Conservation (phyloP, 2,888 invertebrate species). For the Mythimna lalbum region DNA sequence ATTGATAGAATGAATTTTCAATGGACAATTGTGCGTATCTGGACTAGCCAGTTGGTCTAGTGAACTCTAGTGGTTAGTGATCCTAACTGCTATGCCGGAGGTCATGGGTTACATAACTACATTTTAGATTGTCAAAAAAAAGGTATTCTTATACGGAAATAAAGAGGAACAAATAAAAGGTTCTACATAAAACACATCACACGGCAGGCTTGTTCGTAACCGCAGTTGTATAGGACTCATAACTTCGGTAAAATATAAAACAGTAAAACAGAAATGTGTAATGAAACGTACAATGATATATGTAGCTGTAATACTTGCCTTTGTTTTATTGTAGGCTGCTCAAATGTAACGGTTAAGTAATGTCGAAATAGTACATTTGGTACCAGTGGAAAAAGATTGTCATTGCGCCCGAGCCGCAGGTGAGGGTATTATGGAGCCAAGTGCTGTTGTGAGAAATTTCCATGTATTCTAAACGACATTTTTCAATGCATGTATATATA, state of each 20-base stretch:
- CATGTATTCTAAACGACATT: too few relatives aligned
- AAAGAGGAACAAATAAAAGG: background rate
- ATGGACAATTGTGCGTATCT: too few relatives aligned
- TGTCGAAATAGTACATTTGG: background rate
- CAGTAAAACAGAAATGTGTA: conserved; percentile 47
- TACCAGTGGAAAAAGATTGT: too few relatives aligned
- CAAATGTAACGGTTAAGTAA: conserved; percentile 3
- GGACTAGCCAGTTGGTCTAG: too few relatives aligned
- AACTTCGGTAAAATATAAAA: conserved; percentile 41
- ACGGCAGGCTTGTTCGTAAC: conserved; percentile 25
- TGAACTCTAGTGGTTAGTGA: too few relatives aligned
- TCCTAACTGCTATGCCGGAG: too few relatives aligned
- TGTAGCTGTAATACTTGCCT: conserved; percentile 17
- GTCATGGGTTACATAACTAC: too few relatives aligned
- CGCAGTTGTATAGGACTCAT: conserved; percentile 33
- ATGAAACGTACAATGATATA: conserved; percentile 50
- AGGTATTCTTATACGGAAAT: background rate
- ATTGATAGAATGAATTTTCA: too few relatives aligned
- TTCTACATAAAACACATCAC: conserved; percentile 10
- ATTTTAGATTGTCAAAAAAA: background rate
- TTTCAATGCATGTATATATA: too few relatives aligned
- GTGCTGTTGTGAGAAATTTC: too few relatives aligned
- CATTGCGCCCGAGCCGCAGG: too few relatives aligned
- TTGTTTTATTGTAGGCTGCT: conserved; percentile 31
- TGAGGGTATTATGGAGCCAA: too few relatives aligned